Conservation (phyloP, 2,888 invertebrate genomes). For the Yponomeuta cagnagella region DNA sequence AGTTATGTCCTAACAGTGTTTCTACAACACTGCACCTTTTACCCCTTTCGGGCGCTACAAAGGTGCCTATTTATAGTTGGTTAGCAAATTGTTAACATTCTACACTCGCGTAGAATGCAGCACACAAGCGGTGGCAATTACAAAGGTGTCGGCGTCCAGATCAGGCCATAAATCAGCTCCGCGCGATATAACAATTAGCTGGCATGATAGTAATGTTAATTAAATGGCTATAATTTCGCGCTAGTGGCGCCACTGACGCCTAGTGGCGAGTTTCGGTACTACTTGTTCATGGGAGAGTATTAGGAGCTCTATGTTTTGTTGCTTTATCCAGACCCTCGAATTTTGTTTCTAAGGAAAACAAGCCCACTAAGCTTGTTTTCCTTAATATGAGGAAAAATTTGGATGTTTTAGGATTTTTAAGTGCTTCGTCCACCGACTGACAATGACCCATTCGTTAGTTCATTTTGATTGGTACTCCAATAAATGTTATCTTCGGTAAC, state of each 20-base stretch:
- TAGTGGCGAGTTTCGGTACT: constrained; percentile 38
- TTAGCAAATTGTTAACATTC: constrained; percentile 25
- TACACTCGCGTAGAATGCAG: constrained; percentile 48
- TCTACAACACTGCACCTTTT: background rate
- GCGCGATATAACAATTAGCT: constrained; percentile 75
- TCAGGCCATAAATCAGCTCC: constrained; percentile 71
- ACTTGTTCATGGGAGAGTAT: constrained; percentile 15
- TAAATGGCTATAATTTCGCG: constrained; percentile 62
- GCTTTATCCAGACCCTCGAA: background rate
- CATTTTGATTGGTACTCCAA: too few relatives aligned
- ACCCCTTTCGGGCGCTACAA: background rate
- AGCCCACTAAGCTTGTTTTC: too few relatives aligned
- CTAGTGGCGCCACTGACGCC: constrained; percentile 35
- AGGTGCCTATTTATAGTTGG: background rate
- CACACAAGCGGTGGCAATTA: constrained; percentile 44
- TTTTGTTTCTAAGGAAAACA: too few relatives aligned
- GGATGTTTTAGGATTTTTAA: too few relatives aligned
- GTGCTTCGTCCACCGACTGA: too few relatives aligned
- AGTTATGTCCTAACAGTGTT: background rate
- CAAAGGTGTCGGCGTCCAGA: constrained; percentile 69
- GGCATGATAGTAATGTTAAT: constrained; percentile 76
- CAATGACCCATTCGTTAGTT: too few relatives aligned
- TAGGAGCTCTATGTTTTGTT: background rate
- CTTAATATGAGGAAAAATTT: too few relatives aligned
- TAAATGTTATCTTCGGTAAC: too few relatives aligned